These are phyloP conservation scores for Alloplasta piceator DNA, from an alignment of 2,888 invertebrate species.

Conservation along the genomic window DNA sequence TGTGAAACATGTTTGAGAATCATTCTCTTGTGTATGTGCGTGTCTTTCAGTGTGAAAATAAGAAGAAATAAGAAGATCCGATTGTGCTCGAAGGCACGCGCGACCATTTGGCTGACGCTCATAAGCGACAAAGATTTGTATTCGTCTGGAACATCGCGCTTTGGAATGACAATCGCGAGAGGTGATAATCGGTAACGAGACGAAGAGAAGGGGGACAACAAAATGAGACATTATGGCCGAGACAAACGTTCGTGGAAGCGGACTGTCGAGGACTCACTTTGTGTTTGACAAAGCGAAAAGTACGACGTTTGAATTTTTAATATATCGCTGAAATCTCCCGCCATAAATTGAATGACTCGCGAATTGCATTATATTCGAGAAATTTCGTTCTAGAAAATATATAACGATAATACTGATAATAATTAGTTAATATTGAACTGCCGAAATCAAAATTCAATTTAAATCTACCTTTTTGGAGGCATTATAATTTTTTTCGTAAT, in stretches of 20 bases:
- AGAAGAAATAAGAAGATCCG: slow-evolving; percentile 4
- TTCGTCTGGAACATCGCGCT: not conserved
- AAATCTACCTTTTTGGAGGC: too few species aligned
- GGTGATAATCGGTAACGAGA: slow-evolving; percentile 33
- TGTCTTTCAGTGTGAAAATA: not conserved
- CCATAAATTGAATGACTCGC: slow-evolving; percentile 2
- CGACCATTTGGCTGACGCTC: not conserved
- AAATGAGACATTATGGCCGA: slow-evolving; percentile 8
- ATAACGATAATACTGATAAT: too few species aligned
- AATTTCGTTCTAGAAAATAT: too few species aligned
- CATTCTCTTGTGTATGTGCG: too few species aligned
- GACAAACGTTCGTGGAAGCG: slow-evolving; percentile 31
- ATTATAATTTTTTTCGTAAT: too few species aligned
- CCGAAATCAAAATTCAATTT: too few species aligned
- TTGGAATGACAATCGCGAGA: slow-evolving; percentile 2
- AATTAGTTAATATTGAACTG: too few species aligned
- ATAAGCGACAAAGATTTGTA: not conserved
- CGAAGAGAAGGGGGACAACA: not conserved
- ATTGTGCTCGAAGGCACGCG: not conserved
- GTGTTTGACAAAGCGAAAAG: not conserved
- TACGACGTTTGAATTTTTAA: slow-evolving; percentile 51
- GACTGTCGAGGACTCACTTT: slow-evolving; percentile 11
- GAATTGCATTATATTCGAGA: not conserved
- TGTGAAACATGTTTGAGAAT: slow-evolving; percentile 4
- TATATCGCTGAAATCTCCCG: not conserved